phyloP scores from a whole-genome alignment of 2,113 vertebrate species.

The Numida meleagris region DNA sequence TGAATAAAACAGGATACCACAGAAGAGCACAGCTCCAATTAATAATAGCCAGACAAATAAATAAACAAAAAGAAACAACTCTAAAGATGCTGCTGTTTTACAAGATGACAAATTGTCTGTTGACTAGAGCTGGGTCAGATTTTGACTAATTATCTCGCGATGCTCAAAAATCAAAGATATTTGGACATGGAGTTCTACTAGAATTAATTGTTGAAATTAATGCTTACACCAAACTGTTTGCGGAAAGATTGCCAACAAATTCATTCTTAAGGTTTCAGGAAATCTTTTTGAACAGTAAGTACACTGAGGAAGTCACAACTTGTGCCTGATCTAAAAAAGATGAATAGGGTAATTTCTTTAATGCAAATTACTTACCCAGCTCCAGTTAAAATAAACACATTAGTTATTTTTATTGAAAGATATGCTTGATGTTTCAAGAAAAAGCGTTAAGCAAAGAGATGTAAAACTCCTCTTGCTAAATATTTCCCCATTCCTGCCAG shows the following conservation, averaged over 20 bases:
- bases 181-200: neutral
- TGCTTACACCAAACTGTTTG: neutral
- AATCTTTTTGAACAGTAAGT: slow-evolving; percentile 53
- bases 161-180: slow-evolving; percentile 17
- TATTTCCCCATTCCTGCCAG: neutral
- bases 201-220: slow-evolving; percentile 7
- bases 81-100: neutral
- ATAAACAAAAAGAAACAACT: neutral
- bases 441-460: slow-evolving; percentile 24
- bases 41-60: neutral
- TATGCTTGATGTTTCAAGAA: neutral
- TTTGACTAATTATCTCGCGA: neutral
- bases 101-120: neutral
- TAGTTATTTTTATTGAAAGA: slow-evolving; percentile 58
- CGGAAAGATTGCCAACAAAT: neutral
- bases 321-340: slow-evolving; percentile 56
- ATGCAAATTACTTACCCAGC: slow-evolving; percentile 56
- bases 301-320: slow-evolving; percentile 54
- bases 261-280: slow-evolving; percentile 47
- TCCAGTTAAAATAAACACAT: slow-evolving; percentile 60
- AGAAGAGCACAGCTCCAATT: neutral
- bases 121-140: neutral
- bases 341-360: slow-evolving; percentile 60
- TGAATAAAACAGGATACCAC: neutral
- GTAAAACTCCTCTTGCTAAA: slow-evolving; percentile 26